A percentile compares a stretch with the other conserved stretches of the same genome.
Evolutionary conservation across 2,888 invertebrate genomes (phyloP).

Genomic region (Microctonus aethiopoides): DNA sequence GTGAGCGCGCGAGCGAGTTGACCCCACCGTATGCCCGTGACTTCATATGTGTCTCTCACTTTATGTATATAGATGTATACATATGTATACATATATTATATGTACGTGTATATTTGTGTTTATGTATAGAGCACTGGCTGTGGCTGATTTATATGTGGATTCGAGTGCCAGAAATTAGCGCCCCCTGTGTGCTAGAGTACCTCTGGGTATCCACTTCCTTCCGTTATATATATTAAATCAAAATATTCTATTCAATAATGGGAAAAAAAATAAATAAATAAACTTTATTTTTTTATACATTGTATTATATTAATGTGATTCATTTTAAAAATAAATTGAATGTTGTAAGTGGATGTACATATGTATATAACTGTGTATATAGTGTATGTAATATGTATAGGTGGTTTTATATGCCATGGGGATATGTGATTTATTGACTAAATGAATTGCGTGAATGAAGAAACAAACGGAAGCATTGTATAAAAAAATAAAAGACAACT

Average conservation of each 20-base stretch:
- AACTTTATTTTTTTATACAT: too few relatives aligned
- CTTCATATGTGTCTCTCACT: slow-evolving; percentile 43
- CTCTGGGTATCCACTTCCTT: slow-evolving; percentile 22
- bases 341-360: neutral
- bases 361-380: neutral
- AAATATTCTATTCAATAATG: neutral
- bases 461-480: slow-evolving; percentile 24
- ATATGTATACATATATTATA: neutral
- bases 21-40: slow-evolving; percentile 40
- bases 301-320: too few relatives aligned
- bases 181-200: slow-evolving; percentile 28
- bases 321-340: too few relatives aligned
- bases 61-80: neutral
- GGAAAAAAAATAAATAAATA: neutral
- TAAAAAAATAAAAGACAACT: neutral
- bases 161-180: slow-evolving; percentile 32
- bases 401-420: slow-evolving; percentile 17
- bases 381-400: neutral
- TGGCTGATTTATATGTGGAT: slow-evolving; percentile 38
- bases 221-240: neutral
- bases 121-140: slow-evolving; percentile 37
- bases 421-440: slow-evolving; percentile 21
- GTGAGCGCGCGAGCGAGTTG: slow-evolving; percentile 39
- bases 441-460: slow-evolving; percentile 16
- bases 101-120: too few relatives aligned